These are phyloP conservation scores for Cyphomyrus plagiostoma DNA, from an alignment of 2,113 vertebrate species.

Conservation along the genomic window DNA sequence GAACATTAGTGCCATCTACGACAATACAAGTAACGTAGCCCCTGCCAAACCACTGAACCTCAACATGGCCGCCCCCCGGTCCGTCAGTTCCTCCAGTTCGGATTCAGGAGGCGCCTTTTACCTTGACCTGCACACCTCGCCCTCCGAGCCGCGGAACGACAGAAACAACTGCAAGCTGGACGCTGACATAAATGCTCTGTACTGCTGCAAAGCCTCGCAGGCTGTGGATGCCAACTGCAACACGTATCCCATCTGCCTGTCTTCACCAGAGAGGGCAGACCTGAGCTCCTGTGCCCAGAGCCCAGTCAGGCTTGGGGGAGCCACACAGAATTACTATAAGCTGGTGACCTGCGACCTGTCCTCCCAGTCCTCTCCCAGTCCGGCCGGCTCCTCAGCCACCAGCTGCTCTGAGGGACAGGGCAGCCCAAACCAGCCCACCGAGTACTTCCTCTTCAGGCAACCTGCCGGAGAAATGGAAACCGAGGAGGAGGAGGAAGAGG, in stretches of 20 bases:
- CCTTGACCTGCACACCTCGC: conserved; percentile 86
- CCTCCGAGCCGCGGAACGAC: conserved; percentile 68
- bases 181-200: conserved; percentile 58
- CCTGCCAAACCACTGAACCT: conserved; percentile 66
- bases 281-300: conserved; percentile 85
- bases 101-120: conserved; percentile 82
- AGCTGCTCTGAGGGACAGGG: conserved; percentile 88
- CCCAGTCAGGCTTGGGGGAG: conserved; percentile 84
- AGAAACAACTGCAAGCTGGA: conserved; percentile 57
- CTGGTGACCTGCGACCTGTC: conserved; percentile 94
- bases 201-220: conserved; percentile 70
- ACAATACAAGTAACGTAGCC: conserved; percentile 72
- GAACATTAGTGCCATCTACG: conserved; percentile 92
- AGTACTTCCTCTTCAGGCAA: conserved; percentile 87
- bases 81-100: conserved; percentile 73
- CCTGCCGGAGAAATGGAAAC: conserved; percentile 40
- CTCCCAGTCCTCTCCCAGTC: conserved; percentile 90
- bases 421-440: conserved; percentile 79
- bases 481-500: conserved; percentile 35
- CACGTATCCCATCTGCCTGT: conserved; percentile 69
- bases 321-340: conserved; percentile 98
- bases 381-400: conserved; percentile 80
- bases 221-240: conserved; percentile 95
- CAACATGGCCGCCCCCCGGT: conserved; percentile 72
- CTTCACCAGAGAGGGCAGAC: conserved; percentile 63